Evolutionary conservation across 2,888 invertebrate species (phyloP).

Genomic region (Hirtodrosophila alboralis): DNA sequence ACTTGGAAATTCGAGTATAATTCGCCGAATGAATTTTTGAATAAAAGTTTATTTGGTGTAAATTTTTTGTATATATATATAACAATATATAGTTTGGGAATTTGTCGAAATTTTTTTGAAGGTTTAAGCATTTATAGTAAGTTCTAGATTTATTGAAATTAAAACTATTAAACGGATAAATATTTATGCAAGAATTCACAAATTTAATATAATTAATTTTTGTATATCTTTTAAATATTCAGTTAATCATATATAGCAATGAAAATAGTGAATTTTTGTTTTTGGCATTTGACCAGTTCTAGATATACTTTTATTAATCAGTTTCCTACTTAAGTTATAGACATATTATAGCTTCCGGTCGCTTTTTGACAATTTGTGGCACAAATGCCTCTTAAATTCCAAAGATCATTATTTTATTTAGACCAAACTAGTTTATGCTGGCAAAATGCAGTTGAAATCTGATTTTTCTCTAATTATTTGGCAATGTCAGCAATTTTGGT

Average conservation of each 20-base stretch:
- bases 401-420: background rate
- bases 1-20: background rate
- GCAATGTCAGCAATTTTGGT: conserved; percentile 21
- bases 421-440: conserved; percentile 20
- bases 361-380: background rate
- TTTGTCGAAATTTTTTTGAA: too few relatives aligned
- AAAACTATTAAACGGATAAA: too few relatives aligned
- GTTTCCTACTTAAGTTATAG: background rate
- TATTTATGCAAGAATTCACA: too few relatives aligned
- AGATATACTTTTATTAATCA: too few relatives aligned
- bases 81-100: background rate
- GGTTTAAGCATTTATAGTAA: too few relatives aligned
- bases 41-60: conserved; percentile 4
- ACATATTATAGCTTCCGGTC: background rate
- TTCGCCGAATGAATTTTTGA: background rate
- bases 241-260: too few relatives aligned
- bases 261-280: too few relatives aligned
- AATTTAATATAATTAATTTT: too few relatives aligned
- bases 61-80: background rate
- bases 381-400: background rate
- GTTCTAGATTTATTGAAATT: too few relatives aligned
- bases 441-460: conserved; percentile 5
- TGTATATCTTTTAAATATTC: too few relatives aligned
- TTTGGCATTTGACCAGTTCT: too few relatives aligned
- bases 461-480: conserved; percentile 8